These are phyloP conservation scores for Yoshiicerus persimilis DNA, from an alignment of 1,140 invertebrate genomes.

Conservation along the genomic window DNA sequence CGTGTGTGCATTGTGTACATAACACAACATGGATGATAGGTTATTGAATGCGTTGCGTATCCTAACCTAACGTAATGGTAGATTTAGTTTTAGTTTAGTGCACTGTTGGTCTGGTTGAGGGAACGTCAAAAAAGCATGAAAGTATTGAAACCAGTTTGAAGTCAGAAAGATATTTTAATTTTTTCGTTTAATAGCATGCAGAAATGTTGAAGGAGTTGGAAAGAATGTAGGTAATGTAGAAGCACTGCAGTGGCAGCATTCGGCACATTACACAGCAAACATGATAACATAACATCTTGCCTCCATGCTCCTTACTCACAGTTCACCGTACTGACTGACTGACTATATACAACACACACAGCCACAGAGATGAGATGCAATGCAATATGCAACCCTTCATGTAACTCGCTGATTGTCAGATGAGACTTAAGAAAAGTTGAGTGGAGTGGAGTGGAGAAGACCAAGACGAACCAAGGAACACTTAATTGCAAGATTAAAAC, in stretches of 20 bases:
- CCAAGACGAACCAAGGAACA: not conserved
- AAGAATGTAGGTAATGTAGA: not conserved
- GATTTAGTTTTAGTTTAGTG: not conserved
- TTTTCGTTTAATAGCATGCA: not conserved
- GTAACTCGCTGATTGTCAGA: not conserved
- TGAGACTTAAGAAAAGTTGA: no score
- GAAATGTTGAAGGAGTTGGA: not conserved
- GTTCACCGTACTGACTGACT: not conserved
- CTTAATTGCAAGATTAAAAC: not conserved
- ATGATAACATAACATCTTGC: not conserved
- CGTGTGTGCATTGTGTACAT: not conserved
- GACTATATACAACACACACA: not conserved
- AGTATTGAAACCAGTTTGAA: not conserved
- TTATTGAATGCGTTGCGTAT: not conserved
- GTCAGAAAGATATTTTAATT: not conserved
- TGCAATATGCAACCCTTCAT: not conserved
- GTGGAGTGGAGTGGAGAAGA: not conserved
- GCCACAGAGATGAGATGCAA: not conserved
- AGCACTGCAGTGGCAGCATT: not conserved
- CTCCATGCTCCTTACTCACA: not conserved
- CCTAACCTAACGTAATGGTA: not conserved
- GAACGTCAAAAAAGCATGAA: not conserved
- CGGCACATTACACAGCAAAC: not conserved
- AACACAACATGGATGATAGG: not conserved
- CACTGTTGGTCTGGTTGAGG: not conserved